These are phyloP conservation scores for Hirtodrosophila duncani DNA, from an alignment of 2,888 invertebrate genomes.

Conservation along the genomic window DNA sequence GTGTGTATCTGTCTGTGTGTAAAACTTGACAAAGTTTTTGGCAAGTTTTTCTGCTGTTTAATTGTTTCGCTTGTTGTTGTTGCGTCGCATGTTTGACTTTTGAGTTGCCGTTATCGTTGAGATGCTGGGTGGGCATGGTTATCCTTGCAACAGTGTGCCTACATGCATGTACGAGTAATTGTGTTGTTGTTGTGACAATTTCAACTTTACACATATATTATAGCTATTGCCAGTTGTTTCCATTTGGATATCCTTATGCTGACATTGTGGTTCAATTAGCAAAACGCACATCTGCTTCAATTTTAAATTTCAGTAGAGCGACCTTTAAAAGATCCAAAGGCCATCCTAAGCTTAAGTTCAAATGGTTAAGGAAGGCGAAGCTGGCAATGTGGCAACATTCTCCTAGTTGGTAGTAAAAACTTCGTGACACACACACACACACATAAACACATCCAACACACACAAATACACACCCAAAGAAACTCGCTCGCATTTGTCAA, in stretches of 20 bases:
- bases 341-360: no score
- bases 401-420: constrained; percentile 7
- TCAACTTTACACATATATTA: no score
- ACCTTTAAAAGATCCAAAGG: no score
- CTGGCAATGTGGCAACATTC: neutral
- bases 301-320: no score
- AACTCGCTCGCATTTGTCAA: constrained; percentile 15
- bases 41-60: constrained; percentile 48
- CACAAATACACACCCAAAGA: constrained; percentile 1
- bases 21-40: constrained; percentile 52
- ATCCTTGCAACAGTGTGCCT: neutral
- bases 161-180: neutral
- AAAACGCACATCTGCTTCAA: no score
- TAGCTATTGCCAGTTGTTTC: no score
- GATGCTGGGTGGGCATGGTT: constrained; percentile 17
- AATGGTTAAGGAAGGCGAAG: no score
- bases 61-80: constrained; percentile 45
- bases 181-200: constrained; percentile 11
- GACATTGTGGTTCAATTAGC: no score
- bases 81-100: constrained; percentile 38
- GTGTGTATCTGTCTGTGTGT: constrained; percentile 4
- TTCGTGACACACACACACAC: constrained; percentile 13
- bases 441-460: constrained; percentile 4
- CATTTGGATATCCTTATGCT: no score
- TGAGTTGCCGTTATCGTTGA: constrained; percentile 27